These are phyloP conservation scores for Mionectes olivaceus DNA, from an alignment of 2,797 vertebrate genomes.

Conservation along the genomic window DNA sequence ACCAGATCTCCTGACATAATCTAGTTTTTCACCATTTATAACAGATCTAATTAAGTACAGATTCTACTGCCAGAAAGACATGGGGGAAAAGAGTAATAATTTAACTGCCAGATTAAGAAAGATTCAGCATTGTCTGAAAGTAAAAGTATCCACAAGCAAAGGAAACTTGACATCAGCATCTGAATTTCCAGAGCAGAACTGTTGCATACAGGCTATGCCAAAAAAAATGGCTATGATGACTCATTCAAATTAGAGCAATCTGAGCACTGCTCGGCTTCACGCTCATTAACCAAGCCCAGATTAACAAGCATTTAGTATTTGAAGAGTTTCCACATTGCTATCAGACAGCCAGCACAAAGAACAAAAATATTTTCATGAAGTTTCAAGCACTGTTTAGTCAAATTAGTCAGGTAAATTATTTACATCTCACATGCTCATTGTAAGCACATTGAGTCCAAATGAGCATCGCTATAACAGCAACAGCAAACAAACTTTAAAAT, in stretches of 20 bases:
- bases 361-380: constrained; percentile 6
- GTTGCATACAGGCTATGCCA: not conserved
- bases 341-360: constrained; percentile 9
- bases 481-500: not conserved
- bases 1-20: not conserved
- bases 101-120: not conserved
- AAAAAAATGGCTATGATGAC: not conserved
- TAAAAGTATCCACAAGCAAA: not conserved
- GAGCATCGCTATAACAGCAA: not conserved
- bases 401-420: constrained; percentile 33
- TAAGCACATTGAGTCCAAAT: not conserved
- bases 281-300: constrained; percentile 5
- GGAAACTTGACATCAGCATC: not conserved
- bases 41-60: not conserved
- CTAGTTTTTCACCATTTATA: not conserved
- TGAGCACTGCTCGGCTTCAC: constrained; percentile 13
- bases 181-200: not conserved
- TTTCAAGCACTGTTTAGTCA: constrained; percentile 30
- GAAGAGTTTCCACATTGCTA: constrained; percentile 37
- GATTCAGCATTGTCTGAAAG: not conserved
- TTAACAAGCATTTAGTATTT: constrained; percentile 4
- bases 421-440: not conserved
- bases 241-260: constrained; percentile 42
- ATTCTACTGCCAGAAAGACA: not conserved
- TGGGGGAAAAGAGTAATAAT: accelerated